A percentile compares a stretch with the other conserved stretches of the same genome.
phyloP scores from a whole-genome alignment of 2,113 vertebrate genomes.

The Echinops telfairi region DNA sequence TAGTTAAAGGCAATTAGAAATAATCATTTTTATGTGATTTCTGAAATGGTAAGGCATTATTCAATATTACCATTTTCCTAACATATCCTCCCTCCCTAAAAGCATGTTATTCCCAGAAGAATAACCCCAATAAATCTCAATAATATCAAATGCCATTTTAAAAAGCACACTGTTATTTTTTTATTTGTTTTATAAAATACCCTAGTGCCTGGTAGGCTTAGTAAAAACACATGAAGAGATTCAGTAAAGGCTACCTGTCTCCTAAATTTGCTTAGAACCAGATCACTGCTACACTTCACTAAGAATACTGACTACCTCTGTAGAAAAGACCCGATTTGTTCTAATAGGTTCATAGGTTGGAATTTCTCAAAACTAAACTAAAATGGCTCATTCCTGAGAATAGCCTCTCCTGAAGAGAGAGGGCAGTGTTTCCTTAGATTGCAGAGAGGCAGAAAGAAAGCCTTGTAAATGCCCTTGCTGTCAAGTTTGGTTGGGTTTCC shows the following conservation, averaged over 20 bases:
- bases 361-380: too few relatives aligned
- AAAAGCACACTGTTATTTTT: too few relatives aligned
- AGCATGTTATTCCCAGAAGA: too few relatives aligned
- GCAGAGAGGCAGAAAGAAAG: neutral
- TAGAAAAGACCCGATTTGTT: neutral
- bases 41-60: too few relatives aligned
- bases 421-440: neutral
- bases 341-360: neutral
- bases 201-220: neutral
- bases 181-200: too few relatives aligned
- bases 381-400: neutral
- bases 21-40: too few relatives aligned
- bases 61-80: too few relatives aligned
- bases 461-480: too few relatives aligned
- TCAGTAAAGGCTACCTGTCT: neutral
- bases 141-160: too few relatives aligned
- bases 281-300: neutral
- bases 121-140: too few relatives aligned
- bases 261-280: neutral
- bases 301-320: neutral
- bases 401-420: neutral
- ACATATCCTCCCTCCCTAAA: too few relatives aligned
- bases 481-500: neutral
- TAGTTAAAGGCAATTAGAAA: too few relatives aligned
- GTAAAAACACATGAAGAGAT: neutral